Percentiles rank a stretch among this genome's conserved stretches.
Conservation (phyloP, 2,113 vertebrate genomes). For the Erpornis zantholeuca region DNA sequence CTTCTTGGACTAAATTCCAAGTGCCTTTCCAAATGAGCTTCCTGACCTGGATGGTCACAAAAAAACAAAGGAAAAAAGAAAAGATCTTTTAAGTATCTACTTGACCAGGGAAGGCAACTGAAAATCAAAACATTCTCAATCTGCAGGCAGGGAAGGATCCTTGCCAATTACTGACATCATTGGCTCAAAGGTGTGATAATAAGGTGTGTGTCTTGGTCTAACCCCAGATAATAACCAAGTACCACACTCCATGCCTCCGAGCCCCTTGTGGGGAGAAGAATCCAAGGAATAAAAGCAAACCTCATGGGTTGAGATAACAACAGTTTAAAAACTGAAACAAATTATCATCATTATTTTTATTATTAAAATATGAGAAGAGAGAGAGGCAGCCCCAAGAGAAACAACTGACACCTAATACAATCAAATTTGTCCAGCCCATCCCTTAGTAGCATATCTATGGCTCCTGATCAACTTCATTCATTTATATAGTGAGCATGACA, state of each 20-base stretch:
- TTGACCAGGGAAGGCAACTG: neutral
- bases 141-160: neutral
- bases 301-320: neutral
- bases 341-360: neutral
- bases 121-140: neutral
- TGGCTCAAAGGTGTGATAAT: neutral
- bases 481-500: neutral
- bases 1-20: constrained; percentile 77
- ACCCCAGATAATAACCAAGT: neutral
- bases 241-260: neutral
- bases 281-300: neutral
- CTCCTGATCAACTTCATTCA: fast-evolving
- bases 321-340: neutral
- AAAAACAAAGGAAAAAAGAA: neutral
- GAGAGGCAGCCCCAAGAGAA: neutral
- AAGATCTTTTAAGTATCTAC: neutral
- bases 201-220: neutral
- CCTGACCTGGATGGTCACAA: constrained; percentile 74
- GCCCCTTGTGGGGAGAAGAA: neutral
- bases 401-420: fast-evolving
- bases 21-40: constrained; percentile 81
- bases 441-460: neutral
- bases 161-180: neutral
- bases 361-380: neutral
- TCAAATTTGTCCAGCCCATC: neutral